phyloP scores from a whole-genome alignment of 2,888 invertebrate species.

The Ellobium chinense region DNA sequence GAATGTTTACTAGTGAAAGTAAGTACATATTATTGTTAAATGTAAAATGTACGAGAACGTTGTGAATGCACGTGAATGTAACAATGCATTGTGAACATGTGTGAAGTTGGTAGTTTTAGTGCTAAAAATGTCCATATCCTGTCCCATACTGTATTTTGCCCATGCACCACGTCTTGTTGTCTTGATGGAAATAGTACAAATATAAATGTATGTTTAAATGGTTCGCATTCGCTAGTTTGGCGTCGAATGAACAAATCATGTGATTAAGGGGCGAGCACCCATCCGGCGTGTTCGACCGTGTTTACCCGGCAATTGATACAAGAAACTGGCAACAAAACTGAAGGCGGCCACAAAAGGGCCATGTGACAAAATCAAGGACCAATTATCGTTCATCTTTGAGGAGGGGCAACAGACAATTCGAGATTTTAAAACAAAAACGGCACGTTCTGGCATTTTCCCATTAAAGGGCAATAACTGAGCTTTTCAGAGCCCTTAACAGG shows the following conservation, averaged over 20 bases:
- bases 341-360: conserved; percentile 12
- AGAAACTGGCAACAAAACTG: conserved; percentile 2
- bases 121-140: no score
- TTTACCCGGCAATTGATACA: conserved; percentile 25
- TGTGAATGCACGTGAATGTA: no score
- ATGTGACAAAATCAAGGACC: conserved; percentile 40
- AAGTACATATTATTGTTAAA: no score
- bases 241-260: conserved; percentile 3
- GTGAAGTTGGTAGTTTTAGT: no score
- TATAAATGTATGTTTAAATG: no score
- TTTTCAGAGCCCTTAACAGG: neutral
- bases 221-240: neutral
- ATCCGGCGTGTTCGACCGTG: neutral
- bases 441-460: conserved; percentile 30
- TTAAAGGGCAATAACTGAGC: conserved; percentile 16
- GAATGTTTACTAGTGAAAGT: no score
- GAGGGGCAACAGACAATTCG: conserved; percentile 19
- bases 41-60: no score
- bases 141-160: no score
- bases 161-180: no score
- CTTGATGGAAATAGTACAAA: no score
- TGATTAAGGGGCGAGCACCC: neutral
- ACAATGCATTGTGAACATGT: no score
- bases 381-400: conserved; percentile 27
- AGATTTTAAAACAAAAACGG: conserved; percentile 28